Percentiles rank a stretch among this genome's conserved stretches.
Evolutionary conservation across 2,113 vertebrate species (phyloP).

Genomic region (Hippocampus barbouri): DNA sequence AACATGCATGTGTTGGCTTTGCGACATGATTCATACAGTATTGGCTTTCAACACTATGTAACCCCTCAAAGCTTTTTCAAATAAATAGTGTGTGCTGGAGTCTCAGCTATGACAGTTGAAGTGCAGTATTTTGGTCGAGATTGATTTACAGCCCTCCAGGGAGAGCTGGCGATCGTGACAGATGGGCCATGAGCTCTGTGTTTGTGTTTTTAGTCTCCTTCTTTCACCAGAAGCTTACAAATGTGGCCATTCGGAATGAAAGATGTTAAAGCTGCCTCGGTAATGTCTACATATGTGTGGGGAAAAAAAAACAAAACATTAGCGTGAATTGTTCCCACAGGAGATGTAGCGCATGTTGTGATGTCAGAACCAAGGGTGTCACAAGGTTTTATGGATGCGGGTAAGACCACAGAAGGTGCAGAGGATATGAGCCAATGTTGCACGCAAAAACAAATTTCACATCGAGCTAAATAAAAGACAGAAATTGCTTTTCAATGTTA

Average conservation of each 20-base stretch:
- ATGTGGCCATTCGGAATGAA: constrained; percentile 30
- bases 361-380: no score
- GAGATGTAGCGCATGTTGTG: no score
- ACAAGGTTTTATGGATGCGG: no score
- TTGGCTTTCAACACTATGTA: neutral
- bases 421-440: no score
- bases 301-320: neutral
- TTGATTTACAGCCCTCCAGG: constrained; percentile 45
- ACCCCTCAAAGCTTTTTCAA: neutral
- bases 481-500: no score
- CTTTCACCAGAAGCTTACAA: constrained; percentile 30
- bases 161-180: constrained; percentile 26
- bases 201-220: constrained; percentile 24
- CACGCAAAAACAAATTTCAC: no score
- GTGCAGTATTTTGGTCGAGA: constrained; percentile 52
- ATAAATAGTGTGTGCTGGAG: constrained; percentile 1
- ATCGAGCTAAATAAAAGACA: no score
- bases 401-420: no score
- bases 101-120: constrained; percentile 15
- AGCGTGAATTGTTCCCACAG: no score
- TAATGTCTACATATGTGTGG: neutral
- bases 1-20: neutral
- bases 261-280: constrained; percentile 16
- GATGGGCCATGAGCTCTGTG: constrained; percentile 23
- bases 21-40: constrained; percentile 1